phyloP scores from a whole-genome alignment of 2,797 vertebrate genomes.

The Catharus ustulatus region DNA sequence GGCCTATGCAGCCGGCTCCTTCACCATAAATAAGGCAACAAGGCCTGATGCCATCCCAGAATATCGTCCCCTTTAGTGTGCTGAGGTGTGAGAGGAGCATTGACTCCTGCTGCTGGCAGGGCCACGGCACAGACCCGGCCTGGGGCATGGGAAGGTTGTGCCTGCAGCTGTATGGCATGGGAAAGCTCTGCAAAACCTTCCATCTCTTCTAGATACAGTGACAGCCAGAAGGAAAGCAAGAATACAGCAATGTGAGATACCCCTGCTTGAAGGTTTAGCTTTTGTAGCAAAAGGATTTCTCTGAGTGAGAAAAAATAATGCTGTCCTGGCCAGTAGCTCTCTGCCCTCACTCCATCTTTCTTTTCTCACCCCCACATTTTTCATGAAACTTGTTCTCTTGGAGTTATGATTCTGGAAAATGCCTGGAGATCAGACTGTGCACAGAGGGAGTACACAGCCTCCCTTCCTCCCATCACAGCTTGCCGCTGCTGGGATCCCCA shows the following conservation, averaged over 20 bases:
- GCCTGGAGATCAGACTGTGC: background rate
- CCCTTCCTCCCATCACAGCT: background rate
- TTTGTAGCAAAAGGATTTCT: background rate
- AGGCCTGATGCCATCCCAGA: conserved; percentile 6
- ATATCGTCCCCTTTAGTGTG: background rate
- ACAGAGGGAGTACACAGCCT: background rate
- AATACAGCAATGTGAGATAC: background rate
- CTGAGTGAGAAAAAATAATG: background rate
- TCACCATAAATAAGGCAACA: background rate
- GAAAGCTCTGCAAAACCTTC: background rate
- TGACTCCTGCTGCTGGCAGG: background rate
- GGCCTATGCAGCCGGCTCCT: background rate
- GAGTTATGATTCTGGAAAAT: background rate
- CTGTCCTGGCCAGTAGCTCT: background rate
- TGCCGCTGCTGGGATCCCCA: background rate
- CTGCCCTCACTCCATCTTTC: background rate
- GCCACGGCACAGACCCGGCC: rapidly evolving
- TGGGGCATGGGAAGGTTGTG: background rate
- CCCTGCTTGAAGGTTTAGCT: background rate
- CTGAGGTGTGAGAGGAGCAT: background rate
- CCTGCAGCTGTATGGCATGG: background rate
- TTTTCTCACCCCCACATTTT: background rate
- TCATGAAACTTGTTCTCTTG: background rate
- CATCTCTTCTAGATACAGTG: background rate
- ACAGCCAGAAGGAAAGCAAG: background rate